Evolutionary conservation across 2,888 invertebrate genomes (phyloP).

Genomic region (Empis livida): DNA sequence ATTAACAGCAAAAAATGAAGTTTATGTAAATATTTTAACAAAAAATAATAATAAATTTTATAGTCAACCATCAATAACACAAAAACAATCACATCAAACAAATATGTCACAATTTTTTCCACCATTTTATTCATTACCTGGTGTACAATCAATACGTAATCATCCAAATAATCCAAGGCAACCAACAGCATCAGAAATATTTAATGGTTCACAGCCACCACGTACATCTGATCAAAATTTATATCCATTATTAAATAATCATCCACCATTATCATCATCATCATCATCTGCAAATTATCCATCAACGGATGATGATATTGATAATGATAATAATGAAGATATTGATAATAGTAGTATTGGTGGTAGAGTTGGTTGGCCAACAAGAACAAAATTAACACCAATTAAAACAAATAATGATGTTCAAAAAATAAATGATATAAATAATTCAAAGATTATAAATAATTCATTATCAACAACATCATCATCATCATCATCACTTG

Average conservation of each 20-base stretch:
- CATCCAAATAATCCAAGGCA: slow-evolving; percentile 21
- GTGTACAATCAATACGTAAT: slow-evolving; percentile 29
- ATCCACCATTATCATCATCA: not conserved
- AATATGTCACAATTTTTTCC: slow-evolving; percentile 31
- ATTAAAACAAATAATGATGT: slow-evolving; percentile 13
- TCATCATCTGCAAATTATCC: not conserved
- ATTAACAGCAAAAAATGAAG: slow-evolving; percentile 50
- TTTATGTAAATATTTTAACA: slow-evolving; percentile 46
- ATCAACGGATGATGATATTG: not conserved
- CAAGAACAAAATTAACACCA: slow-evolving; percentile 27
- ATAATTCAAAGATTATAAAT: slow-evolving; percentile 2
- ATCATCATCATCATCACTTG: no score
- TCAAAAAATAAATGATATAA: slow-evolving; percentile 6
- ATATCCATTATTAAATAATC: not conserved
- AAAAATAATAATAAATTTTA: slow-evolving; percentile 18
- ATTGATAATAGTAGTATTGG: slow-evolving; percentile 2
- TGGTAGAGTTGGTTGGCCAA: slow-evolving; percentile 1
- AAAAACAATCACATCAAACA: slow-evolving; percentile 17
- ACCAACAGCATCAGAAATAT: slow-evolving; percentile 11
- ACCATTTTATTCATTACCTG: slow-evolving; percentile 30
- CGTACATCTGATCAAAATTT: slow-evolving; percentile 27
- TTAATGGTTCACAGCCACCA: slow-evolving; percentile 12
- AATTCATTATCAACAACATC: not conserved
- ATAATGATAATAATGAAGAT: not conserved
- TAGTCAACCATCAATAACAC: slow-evolving; percentile 24